Evolutionary conservation across 2,113 vertebrate genomes (phyloP), one percentile per base, ranked within the genome.

Genomic region (Hypanus sabinus): DNA sequence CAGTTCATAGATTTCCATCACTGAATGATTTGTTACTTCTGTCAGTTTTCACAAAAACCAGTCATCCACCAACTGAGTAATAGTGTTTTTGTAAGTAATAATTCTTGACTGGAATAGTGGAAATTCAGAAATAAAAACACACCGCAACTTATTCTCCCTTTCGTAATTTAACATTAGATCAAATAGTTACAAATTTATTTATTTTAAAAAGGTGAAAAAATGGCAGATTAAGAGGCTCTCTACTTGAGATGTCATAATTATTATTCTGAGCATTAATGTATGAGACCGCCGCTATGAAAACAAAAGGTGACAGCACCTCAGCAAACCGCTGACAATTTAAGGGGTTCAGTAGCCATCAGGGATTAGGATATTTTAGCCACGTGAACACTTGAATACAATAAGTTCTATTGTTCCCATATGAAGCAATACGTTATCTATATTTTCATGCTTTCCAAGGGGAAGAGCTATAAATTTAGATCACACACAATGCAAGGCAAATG

Each of bases 391-490:
- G 36, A 73, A 27, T 12, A 73, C 91, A 73, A 73, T 20, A 93
- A 11, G 36, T 93, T 93, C 70, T 30, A 93, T 92, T 93, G 38
- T 93, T 93, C 91, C 65, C 2, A 30, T 30, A 73, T 93, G 91
- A 93, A 16, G 90, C 90, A 92, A 92, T 92, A 65, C 90, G 71
- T 73, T 71, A 24, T 65, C 30, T 71, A 93, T 5, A 75, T 5
- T 36, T 93, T 55, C 36, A 73, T 93, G 30, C 91, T 46, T 46
- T 71, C 91, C 91, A 30, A 27, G 91, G 91, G 91, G 20, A 93
- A 27, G 22, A 55, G 71, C 70, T 73, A 33, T 73, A 75, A 73
- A 93, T 93, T 93, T 93, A 93, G 70, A 11, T 73, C 68, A 73
- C 22, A 27, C 24, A 20, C 68, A 30, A 38, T 71, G 90, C 38